Conservation (phyloP, 2,888 invertebrate genomes). For the Anoplius nigerrimus region DNA sequence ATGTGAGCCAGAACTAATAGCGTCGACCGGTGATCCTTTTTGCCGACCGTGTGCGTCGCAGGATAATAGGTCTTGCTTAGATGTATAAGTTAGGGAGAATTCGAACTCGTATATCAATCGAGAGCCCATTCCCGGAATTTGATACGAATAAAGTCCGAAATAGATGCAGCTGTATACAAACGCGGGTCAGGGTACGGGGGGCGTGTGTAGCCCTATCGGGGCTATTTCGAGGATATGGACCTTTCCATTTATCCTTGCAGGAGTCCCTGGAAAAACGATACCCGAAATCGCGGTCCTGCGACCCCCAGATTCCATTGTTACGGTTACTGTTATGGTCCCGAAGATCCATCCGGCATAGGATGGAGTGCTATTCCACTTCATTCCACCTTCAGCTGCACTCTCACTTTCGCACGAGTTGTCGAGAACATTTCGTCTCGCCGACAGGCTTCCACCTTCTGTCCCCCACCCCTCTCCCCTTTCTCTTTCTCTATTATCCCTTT, state of each 20-base stretch:
- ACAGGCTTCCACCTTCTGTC: conserved; percentile 6
- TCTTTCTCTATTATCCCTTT: conserved; percentile 4
- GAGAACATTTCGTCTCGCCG: conserved; percentile 52
- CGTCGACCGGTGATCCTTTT: too few relatives aligned
- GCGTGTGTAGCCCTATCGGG: not conserved
- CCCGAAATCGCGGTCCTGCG: conserved; percentile 41
- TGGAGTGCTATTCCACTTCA: conserved; percentile 50
- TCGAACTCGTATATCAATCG: too few relatives aligned
- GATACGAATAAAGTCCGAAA: not conserved
- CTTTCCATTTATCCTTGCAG: conserved; percentile 19
- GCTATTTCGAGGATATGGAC: conserved; percentile 10
- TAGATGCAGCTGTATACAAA: conserved; percentile 12
- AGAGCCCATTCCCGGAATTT: too few relatives aligned
- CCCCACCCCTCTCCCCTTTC: not conserved
- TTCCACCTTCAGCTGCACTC: conserved; percentile 27
- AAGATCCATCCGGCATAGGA: conserved; percentile 46
- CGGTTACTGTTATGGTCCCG: conserved; percentile 55
- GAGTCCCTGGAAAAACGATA: conserved; percentile 41
- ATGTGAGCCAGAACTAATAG: too few relatives aligned
- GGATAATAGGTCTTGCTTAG: too few relatives aligned
- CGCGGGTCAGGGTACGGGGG: not conserved
- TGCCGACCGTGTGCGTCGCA: too few relatives aligned
- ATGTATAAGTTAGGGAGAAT: too few relatives aligned
- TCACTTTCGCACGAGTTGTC: conserved; percentile 54
- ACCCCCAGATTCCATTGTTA: conserved; percentile 58